phyloP scores from a whole-genome alignment of 2,113 vertebrate species.

The Ophiodon elongatus region DNA sequence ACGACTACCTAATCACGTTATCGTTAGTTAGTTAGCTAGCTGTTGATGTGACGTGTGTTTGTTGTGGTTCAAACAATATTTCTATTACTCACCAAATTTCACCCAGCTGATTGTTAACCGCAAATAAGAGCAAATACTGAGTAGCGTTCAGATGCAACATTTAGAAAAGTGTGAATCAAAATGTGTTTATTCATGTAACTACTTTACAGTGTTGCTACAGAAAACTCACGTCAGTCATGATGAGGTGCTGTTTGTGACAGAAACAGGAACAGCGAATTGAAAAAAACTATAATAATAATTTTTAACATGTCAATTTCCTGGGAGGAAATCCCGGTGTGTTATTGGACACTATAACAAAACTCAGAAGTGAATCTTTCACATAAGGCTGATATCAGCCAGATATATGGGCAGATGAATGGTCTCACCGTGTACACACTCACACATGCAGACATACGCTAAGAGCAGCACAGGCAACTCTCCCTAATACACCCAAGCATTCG shows the following conservation, averaged over 20 bases:
- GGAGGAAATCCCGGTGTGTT: neutral
- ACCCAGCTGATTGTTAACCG: neutral
- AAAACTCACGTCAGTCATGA: neutral
- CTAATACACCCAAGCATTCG: constrained; percentile 28
- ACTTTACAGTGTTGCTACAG: neutral
- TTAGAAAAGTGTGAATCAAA: neutral
- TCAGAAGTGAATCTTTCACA: neutral
- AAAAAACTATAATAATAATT: neutral
- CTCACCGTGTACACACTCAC: neutral
- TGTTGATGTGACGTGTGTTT: neutral
- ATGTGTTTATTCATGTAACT: neutral
- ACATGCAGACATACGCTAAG: neutral
- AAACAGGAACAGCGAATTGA: neutral
- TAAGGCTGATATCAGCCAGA: neutral
- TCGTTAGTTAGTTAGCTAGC: neutral
- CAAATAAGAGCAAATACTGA: neutral
- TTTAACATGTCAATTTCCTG: neutral
- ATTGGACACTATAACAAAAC: neutral
- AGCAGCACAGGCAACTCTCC: constrained; percentile 11
- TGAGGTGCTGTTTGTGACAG: neutral
- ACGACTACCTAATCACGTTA: neutral
- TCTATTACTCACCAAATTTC: neutral
- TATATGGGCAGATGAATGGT: neutral
- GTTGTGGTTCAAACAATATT: neutral
- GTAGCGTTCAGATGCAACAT: neutral